phyloP scores from a whole-genome alignment of 2,888 invertebrate species.

The Melinopterus prodromus region DNA sequence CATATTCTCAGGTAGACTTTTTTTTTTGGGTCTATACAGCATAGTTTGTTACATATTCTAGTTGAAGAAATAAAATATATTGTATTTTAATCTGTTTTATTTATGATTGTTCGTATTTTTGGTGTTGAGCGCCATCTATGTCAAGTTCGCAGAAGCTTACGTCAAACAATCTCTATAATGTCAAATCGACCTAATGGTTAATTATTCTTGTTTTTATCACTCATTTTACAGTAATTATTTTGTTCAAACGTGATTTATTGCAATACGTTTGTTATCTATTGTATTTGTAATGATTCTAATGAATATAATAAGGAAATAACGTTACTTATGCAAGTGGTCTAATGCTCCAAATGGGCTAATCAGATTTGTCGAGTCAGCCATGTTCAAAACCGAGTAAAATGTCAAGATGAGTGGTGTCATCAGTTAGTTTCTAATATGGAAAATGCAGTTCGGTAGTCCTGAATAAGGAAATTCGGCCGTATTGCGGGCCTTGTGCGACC shows the following conservation, averaged over 20 bases:
- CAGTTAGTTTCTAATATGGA: slow-evolving; percentile 25
- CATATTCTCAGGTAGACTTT: background rate
- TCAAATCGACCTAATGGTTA: too few relatives aligned
- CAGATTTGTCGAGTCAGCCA: slow-evolving; percentile 25
- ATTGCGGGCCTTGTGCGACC: background rate
- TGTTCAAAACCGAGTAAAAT: slow-evolving; percentile 28
- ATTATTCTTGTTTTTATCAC: too few relatives aligned
- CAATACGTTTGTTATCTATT: too few relatives aligned
- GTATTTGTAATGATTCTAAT: too few relatives aligned
- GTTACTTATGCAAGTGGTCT: background rate
- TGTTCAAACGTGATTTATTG: too few relatives aligned
- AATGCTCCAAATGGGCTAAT: background rate
- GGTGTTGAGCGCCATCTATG: background rate
- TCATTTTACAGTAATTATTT: too few relatives aligned
- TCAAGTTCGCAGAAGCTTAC: too few relatives aligned
- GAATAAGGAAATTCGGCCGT: background rate
- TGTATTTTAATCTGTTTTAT: background rate
- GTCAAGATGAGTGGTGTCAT: slow-evolving; percentile 35
- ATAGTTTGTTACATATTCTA: slow-evolving; percentile 4
- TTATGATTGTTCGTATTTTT: background rate
- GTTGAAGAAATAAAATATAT: background rate
- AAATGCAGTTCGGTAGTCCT: background rate
- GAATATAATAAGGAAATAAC: too few relatives aligned
- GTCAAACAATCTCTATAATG: too few relatives aligned
- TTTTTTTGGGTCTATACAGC: background rate